These are phyloP conservation scores for Coptotermes formosanus DNA, from an alignment of 1,140 invertebrate species.

Conservation along the genomic window DNA sequence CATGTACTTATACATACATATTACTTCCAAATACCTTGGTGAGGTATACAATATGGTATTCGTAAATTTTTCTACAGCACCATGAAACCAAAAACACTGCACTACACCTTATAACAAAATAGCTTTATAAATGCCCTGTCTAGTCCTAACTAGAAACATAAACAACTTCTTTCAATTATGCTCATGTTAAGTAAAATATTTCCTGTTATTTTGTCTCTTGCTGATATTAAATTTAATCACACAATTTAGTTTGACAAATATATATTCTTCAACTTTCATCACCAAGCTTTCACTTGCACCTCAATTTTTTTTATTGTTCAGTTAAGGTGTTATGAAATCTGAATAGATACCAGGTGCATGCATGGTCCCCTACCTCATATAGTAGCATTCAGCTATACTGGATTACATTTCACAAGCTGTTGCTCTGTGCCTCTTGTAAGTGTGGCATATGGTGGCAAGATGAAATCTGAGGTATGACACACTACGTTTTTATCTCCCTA, in stretches of 20 bases:
- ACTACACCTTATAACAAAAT: conserved; percentile 18
- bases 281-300: not conserved
- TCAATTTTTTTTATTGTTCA: not conserved
- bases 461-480: not conserved
- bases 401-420: conserved; percentile 13
- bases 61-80: not conserved
- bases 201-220: not conserved
- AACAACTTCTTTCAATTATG: conserved; percentile 4
- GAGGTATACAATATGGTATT: not conserved
- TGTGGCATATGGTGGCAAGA: not conserved
- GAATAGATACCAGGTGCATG: not conserved
- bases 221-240: conserved; percentile 4
- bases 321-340: not conserved
- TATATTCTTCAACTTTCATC: not conserved
- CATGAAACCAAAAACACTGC: not conserved
- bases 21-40: conserved; percentile 8
- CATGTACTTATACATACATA: not conserved
- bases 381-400: not conserved
- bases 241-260: not conserved
- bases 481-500: not conserved
- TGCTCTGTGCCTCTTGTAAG: not conserved
- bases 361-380: not conserved
- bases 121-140: conserved; percentile 2
- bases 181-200: conserved; percentile 8
- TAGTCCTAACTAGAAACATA: conserved; percentile 4